Evolutionary conservation across 1,140 invertebrate genomes (phyloP), one percentile per base, ranked within the genome.

Genomic region (Drosophila mauritiana): DNA sequence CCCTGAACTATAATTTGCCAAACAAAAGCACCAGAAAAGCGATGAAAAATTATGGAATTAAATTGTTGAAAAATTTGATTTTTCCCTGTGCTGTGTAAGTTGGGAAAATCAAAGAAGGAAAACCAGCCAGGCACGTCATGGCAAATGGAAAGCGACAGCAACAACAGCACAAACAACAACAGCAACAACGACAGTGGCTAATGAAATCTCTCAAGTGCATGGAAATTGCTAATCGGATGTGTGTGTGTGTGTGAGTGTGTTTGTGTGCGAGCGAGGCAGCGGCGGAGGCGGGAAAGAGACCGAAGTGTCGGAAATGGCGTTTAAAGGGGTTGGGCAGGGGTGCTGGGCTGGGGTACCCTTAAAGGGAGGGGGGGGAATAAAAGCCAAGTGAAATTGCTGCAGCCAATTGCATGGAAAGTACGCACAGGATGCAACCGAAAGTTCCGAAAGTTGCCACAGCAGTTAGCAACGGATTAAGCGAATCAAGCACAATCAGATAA

Each of bases 221-320:
- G 79, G 72, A 86, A 86, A 86, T 86, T 86, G 82, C 79, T 86
- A 85, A 85, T 85, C 82, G 83, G 82, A 85, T 85, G 82, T 53
- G 62, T 42, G 39, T 88, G 81, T 46, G 61, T 46, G 25, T 45
- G 43, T 43, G 10, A 31, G 37, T 43, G 42, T 40, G 46, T 15
- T 46, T 37, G 51, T 25, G 37, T 27, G 1, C 25, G 53, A 57
- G 7, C 37, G 27, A 13, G 34, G 10, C 3, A n/a, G 27, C 3
- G 20, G 1, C 20, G 20, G 20, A 1, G 20, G 43, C 2, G 42
- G 34, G 0, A 25, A 31, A 15, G 25, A 25, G 51, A 27, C 34
- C n/a, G 31, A 40, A 40, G 76, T 46, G 59, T 73, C 37, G 56
- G 67, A 55, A 62, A 55, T 49, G 45, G 36, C 27, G 31, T 46